Evolutionary conservation across 1,140 invertebrate species (phyloP).

Genomic region (Centruroides sculpturatus): DNA sequence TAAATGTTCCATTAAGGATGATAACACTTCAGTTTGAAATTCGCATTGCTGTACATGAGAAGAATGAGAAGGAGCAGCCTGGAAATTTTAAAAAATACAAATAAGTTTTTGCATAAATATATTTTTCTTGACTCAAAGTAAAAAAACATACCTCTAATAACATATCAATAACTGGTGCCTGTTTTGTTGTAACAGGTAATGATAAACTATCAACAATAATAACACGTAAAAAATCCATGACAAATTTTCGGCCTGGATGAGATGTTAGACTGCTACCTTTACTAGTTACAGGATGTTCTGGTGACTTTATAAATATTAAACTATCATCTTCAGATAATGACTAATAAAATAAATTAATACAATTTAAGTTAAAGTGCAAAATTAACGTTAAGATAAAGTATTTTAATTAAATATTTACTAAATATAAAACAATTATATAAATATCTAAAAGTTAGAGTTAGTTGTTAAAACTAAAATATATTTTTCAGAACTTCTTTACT

Average conservation of each 20-base stretch:
- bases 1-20: constrained; percentile 84
- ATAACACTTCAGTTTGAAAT: constrained; percentile 73
- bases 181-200: constrained; percentile 42
- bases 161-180: constrained; percentile 39
- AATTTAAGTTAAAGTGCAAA: no score
- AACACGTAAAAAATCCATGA: constrained; percentile 87
- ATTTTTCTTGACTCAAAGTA: neutral
- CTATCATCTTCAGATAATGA: no score
- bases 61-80: constrained; percentile 10
- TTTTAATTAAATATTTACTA: no score
- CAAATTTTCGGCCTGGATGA: constrained; percentile 73
- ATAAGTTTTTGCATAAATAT: neutral
- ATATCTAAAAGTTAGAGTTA: no score
- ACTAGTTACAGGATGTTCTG: no score
- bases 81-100: neutral
- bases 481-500: no score
- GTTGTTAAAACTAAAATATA: no score
- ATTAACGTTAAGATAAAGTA: no score
- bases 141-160: constrained; percentile 54
- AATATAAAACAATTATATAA: no score
- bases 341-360: no score
- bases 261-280: constrained; percentile 42
- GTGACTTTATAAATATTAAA: no score
- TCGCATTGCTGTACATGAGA: constrained; percentile 9
- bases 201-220: constrained; percentile 88